A percentile compares a stretch with the other conserved stretches of the same genome.
Conservation (phyloP, 2,797 vertebrate genomes). For the Lutjanus argentimaculatus region DNA sequence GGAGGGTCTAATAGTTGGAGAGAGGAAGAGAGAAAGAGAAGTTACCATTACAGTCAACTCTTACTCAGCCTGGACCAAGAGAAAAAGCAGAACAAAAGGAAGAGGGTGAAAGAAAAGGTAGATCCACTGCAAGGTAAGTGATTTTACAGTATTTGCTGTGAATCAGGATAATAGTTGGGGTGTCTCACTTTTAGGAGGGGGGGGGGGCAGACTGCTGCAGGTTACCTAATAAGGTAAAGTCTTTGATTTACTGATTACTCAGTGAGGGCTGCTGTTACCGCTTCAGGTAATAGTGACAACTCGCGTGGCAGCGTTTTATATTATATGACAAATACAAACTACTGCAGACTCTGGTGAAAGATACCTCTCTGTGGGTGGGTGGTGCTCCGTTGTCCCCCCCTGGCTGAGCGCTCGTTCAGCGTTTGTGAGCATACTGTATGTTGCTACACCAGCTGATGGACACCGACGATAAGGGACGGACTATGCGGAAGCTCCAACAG, state of each 20-base stretch:
- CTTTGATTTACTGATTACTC: conserved; percentile 12
- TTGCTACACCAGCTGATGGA: conserved; percentile 42
- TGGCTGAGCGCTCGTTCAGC: not conserved
- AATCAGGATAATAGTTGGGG: not conserved
- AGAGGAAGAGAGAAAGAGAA: conserved; percentile 76
- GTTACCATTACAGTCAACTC: conserved; percentile 72
- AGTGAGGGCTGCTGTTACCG: not conserved
- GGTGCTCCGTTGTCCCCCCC: not conserved
- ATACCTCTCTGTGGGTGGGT: not conserved
- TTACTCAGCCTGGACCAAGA: conserved; percentile 64
- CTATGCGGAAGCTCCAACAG: conserved; percentile 83
- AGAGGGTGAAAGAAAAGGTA: conserved; percentile 43
- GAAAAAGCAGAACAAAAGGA: conserved; percentile 63
- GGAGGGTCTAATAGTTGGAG: conserved; percentile 82
- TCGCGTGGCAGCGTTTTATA: not conserved
- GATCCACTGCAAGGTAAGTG: conserved; percentile 65
- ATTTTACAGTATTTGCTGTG: not conserved
- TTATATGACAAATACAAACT: not conserved
- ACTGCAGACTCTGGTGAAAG: not conserved
- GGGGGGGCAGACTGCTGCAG: conserved; percentile 9
- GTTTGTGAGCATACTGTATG: not conserved
- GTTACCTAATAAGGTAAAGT: conserved; percentile 71
- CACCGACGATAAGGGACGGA: conserved; percentile 47
- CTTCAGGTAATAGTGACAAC: conserved; percentile 10
- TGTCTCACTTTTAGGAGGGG: not conserved